Evolutionary conservation across 35 echinoderm and acorn worm genomes (phyloP), one percentile per base, ranked within the genome.

Genomic region (Apostichopus californicus): DNA sequence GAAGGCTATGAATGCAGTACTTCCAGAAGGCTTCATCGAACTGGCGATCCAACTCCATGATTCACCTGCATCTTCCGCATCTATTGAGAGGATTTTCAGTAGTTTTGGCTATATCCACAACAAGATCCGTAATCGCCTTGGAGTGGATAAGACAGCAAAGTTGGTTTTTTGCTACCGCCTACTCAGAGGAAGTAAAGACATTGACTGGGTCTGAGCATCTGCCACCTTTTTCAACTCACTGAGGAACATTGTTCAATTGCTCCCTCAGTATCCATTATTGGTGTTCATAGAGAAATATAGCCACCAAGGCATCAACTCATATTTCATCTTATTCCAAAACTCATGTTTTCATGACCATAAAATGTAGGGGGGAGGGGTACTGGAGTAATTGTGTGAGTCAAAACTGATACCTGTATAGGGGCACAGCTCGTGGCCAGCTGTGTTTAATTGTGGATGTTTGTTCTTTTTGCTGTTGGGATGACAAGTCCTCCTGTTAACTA

Each of bases 191-290:
- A 22, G 78, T 80, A 22, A 80, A 20, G 78, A 20, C 78, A 80
- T 80, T 80, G 78, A 8, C 78, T 80, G 78, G 78, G 78, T 80
- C 78, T 80, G 78, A 80, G 78, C 78, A 80, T 80, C 18, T 80
- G 78, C 21, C 78, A 80, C 10, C 21, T 80, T 12, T 17, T 14
- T 80, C 13, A 80, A 23, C 21, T 80, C 78, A 80, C 78, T 80
- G 12, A 80, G 11, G 78, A 80, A 80, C 78, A 24, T 80, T 80
- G 11, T 54, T 80, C 14, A 80, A 34, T 34, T 34, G 28, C 28
- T 34, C 28, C 28, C 28, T 1, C 28, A 2, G 28, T 34, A 34
- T 34, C 28, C 28, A 34, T 34, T 34, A 34, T 2, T 34, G 28
- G 28, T 34, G 28, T 34, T 34, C 1, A 34, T 34, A 34, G 28